A percentile compares a stretch with the other conserved stretches of the same genome.
phyloP scores from a whole-genome alignment of 2,888 invertebrate species.

The Orchestes rusci region DNA sequence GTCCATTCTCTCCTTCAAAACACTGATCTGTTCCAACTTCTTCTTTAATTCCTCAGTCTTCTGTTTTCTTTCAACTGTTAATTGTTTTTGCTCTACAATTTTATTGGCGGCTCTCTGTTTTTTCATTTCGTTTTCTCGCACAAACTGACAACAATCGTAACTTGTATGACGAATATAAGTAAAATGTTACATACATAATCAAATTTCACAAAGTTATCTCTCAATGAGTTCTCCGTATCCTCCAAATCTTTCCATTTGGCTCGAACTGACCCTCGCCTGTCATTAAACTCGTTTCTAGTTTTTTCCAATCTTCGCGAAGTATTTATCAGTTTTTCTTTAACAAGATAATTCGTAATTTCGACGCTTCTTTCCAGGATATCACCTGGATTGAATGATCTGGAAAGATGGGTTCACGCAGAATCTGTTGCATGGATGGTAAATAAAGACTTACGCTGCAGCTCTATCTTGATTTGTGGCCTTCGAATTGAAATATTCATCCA shows the following conservation, averaged over 20 bases:
- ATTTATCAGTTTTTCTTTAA: conserved; percentile 13
- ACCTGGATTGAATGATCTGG: conserved; percentile 14
- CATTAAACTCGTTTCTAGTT: conserved; percentile 16
- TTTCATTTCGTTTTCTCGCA: conserved; percentile 27
- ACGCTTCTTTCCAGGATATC: conserved; percentile 23
- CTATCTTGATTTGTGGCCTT: conserved; percentile 8
- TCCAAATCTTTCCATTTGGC: conserved; percentile 24
- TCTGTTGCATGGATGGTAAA: no score
- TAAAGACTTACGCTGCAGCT: not conserved
- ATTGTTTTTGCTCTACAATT: conserved; percentile 16
- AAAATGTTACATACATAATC: conserved; percentile 24
- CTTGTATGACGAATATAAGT: no score
- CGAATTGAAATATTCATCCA: conserved; percentile 17
- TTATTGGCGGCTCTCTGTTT: conserved; percentile 18
- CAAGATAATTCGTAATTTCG: conserved; percentile 19
- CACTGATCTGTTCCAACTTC: conserved; percentile 14
- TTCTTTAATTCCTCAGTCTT: conserved; percentile 11
- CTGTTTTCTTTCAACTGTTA: conserved; percentile 13
- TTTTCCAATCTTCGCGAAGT: conserved; percentile 16
- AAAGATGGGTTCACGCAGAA: no score
- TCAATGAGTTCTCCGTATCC: conserved; percentile 20
- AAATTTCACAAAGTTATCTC: conserved; percentile 22
- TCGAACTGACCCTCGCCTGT: conserved; percentile 17
- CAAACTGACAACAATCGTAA: conserved; percentile 22
- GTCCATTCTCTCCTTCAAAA: conserved; percentile 18